Conservation (phyloP, 2,797 vertebrate genomes). For the Siniperca scherzeri region DNA sequence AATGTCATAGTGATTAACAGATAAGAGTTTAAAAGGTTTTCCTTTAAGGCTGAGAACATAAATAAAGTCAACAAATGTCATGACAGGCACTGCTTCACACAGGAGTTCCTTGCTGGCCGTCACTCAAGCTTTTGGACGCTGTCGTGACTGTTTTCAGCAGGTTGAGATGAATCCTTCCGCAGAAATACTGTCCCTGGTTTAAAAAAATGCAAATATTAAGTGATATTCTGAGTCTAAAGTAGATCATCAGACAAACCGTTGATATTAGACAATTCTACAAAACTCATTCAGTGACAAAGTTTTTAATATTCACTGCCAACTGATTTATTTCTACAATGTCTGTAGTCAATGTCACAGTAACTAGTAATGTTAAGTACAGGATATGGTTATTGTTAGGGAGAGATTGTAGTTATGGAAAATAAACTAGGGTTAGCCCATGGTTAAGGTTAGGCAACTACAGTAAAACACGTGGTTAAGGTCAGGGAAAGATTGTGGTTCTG, state of each 20-base stretch:
- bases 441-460: not conserved
- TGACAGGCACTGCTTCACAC: not conserved
- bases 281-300: not conserved
- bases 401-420: not conserved
- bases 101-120: conserved; percentile 1
- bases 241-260: not conserved
- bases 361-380: not conserved
- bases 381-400: not conserved
- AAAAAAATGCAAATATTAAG: conserved; percentile 25
- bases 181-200: conserved; percentile 37
- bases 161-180: not conserved
- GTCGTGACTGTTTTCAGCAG: conserved; percentile 50
- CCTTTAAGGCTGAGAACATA: not conserved
- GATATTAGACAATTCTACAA: not conserved
- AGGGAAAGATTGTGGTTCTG: not conserved
- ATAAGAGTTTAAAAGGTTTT: conserved; percentile 17
- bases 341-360: not conserved
- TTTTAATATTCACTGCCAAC: not conserved
- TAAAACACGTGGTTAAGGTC: not conserved
- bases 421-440: too few relatives aligned
- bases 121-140: conserved; percentile 10
- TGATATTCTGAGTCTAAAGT: not conserved
- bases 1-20: not conserved
- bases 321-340: not conserved
- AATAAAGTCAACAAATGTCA: not conserved